Percentiles rank a stretch among this genome's conserved stretches.
These are phyloP conservation scores for Onchidella celtica DNA, from an alignment of 2,888 invertebrate species.

Conservation along the genomic window DNA sequence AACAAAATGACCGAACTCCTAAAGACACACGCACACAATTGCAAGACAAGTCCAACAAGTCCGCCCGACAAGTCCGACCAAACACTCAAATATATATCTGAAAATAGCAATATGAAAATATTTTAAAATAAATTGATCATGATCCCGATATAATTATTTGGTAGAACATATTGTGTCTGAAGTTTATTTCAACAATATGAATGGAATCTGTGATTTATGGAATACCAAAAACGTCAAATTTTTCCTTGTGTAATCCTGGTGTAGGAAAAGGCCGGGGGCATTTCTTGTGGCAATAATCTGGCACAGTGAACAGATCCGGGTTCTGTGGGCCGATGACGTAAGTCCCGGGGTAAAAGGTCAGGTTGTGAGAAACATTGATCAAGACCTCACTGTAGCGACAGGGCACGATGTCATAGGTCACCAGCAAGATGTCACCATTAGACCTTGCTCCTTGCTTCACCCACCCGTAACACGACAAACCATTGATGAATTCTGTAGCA, in stretches of 20 bases:
- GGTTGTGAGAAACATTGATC: neutral
- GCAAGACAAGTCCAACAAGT: too few relatives aligned
- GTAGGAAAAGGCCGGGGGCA: neutral
- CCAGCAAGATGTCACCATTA: neutral
- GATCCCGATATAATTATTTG: too few relatives aligned
- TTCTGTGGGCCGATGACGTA: neutral
- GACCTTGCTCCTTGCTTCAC: constrained; percentile 19
- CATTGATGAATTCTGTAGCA: neutral
- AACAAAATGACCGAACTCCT: too few relatives aligned
- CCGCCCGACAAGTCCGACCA: too few relatives aligned
- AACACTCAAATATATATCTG: too few relatives aligned
- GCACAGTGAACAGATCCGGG: neutral
- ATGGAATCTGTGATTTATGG: too few relatives aligned
- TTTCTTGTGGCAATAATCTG: neutral
- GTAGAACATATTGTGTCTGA: too few relatives aligned
- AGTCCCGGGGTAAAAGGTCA: neutral
- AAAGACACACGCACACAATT: too few relatives aligned
- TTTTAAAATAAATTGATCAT: too few relatives aligned
- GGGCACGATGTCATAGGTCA: neutral
- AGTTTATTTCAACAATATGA: too few relatives aligned
- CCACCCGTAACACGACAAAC: neutral
- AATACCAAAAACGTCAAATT: neutral
- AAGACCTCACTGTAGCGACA: neutral
- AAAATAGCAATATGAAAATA: too few relatives aligned
- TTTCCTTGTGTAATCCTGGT: neutral